Base-by-base conservation (phyloP, 2,113 vertebrate species). In the Lichenostomus cassidix region DNA sequence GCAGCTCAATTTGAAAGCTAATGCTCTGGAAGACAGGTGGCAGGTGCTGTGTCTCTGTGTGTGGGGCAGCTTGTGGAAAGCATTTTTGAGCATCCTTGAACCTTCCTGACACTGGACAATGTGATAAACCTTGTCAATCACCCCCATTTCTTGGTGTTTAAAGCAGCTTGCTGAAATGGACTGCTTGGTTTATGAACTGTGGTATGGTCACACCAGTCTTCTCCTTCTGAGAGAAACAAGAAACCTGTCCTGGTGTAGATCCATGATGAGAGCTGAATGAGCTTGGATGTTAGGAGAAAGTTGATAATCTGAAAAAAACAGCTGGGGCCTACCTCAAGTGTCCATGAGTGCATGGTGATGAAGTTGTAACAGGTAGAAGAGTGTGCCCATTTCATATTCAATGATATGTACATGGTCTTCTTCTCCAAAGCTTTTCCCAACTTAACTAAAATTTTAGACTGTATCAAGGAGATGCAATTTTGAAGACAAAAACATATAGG, bases 321-420 rank as follows among this genome's bases (percentile, higher is more conserved):
- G 8, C 50, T 35, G 15, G 14, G 0, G 1, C 7, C 6, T 70
- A 31, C 27, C 64, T 77, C 6, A 7, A 15, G 9, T 62, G 12
- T 86, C 42, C n/a, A 21, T 2, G 7, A 64, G 42, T 28, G 14
- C 0, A 1, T 35, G 60, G 33, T 89, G 28, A 25, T 52, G 39
- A 75, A 69, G 25, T 35, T 35, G 33, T 58, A 78, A 31, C 27
- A 71, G 17, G 22, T 2, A 70, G 44, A 76, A 73, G 19, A 42
- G 11, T 3, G 1, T 37, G 25, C 23, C 31, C 1, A 4, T 83
- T 89, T 63, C 1, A 0, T 33, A 12, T 22, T 69, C 29, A 46
- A 1, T 62, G 29, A 49, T 56, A 49, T 56, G 31, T 46, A 47
- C 2, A 1, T 33, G 25, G 9, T 53, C 2, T 1, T 53, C 24